These are phyloP conservation scores for Circaetus cinerascens DNA, from an alignment of 2,113 vertebrate genomes.

Conservation along the genomic window DNA sequence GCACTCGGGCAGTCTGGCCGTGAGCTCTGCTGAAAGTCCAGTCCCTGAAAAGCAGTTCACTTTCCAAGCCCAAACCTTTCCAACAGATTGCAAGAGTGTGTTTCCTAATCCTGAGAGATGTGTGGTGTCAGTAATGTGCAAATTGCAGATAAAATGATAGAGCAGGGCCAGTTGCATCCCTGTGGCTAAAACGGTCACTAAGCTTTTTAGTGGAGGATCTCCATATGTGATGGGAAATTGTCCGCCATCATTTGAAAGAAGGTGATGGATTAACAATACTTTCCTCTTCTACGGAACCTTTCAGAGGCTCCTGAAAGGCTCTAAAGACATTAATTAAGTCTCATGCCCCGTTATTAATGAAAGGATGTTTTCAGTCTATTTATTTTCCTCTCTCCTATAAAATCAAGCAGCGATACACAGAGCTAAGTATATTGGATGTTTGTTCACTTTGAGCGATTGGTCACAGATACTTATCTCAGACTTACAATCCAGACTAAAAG, in stretches of 20 bases:
- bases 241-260: not conserved
- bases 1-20: not conserved
- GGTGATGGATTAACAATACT: not conserved
- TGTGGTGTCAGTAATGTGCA: not conserved
- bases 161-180: not conserved
- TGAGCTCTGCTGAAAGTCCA: not conserved
- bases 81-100: not conserved
- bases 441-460: not conserved
- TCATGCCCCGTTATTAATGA: not conserved
- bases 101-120: not conserved
- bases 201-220: not conserved
- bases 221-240: not conserved
- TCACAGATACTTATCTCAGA: not conserved
- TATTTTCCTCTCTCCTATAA: not conserved
- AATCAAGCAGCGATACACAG: not conserved
- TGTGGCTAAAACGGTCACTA: not conserved
- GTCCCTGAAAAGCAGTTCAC: not conserved
- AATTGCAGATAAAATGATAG: not conserved
- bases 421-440: not conserved
- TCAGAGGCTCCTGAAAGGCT: not conserved
- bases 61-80: not conserved
- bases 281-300: not conserved
- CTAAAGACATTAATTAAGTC: constrained; percentile 8
- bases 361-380: constrained; percentile 34
- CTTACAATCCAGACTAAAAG: not conserved